A percentile compares a stretch with the other conserved stretches of the same genome.
phyloP scores from a whole-genome alignment of 2,113 vertebrate genomes.

The Guaruba guarouba region DNA sequence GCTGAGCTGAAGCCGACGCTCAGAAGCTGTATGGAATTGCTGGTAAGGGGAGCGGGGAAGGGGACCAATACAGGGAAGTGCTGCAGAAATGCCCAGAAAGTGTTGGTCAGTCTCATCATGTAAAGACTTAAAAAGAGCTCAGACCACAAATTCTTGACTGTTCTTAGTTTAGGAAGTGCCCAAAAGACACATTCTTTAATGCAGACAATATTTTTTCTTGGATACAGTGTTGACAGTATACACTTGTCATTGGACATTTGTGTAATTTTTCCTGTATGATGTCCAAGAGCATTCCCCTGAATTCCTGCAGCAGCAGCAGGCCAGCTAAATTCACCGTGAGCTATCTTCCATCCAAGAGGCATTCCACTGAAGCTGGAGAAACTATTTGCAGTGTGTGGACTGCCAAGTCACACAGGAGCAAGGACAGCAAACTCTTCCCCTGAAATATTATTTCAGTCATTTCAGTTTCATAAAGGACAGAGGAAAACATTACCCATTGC shows the following conservation, averaged over 20 bases:
- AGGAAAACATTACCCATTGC: background rate
- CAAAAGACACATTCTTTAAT: background rate
- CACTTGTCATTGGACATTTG: background rate
- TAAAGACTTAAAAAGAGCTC: background rate
- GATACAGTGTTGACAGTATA: background rate
- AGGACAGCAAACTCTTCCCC: constrained; percentile 31
- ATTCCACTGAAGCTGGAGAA: constrained; percentile 42
- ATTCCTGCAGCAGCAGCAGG: constrained; percentile 32
- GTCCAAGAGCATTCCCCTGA: background rate
- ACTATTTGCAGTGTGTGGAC: background rate
- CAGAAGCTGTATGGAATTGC: background rate
- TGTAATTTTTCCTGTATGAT: constrained; percentile 28
- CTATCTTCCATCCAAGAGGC: constrained; percentile 39
- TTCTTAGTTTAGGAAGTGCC: constrained; percentile 20
- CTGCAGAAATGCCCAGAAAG: constrained; percentile 20
- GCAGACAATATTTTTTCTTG: constrained; percentile 15
- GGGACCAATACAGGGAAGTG: background rate
- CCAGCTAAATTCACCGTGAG: constrained; percentile 22
- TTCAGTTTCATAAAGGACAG: constrained; percentile 25
- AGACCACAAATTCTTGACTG: background rate
- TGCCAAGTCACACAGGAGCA: constrained; percentile 48
- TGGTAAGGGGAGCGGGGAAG: background rate
- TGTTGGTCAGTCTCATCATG: background rate
- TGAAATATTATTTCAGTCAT: background rate
- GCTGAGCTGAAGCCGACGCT: background rate